Percentiles rank a stretch among this genome's conserved stretches.
These are phyloP conservation scores for Casuarius casuarius DNA, from an alignment of 2,113 vertebrate species.

Conservation along the genomic window DNA sequence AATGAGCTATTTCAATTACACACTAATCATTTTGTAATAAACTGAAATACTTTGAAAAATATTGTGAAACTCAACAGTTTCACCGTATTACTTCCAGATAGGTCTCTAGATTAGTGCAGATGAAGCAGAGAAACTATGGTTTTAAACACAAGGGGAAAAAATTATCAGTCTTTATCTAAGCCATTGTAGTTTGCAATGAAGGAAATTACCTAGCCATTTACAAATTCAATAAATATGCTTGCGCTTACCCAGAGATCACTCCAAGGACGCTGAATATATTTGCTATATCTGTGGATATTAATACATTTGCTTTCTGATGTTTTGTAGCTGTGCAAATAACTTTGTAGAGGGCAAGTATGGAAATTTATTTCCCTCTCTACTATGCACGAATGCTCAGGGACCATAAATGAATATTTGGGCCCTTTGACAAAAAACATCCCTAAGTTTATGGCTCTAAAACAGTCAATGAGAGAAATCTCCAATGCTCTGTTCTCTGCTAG, in stretches of 20 bases:
- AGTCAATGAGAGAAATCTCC: background rate
- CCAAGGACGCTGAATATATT: background rate
- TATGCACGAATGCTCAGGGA: background rate
- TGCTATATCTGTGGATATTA: slow-evolving; percentile 6
- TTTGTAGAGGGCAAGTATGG: background rate
- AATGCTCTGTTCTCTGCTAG: background rate
- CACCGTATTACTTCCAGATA: background rate
- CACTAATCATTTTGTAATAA: background rate
- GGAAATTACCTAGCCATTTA: background rate
- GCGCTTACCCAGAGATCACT: background rate
- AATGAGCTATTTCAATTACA: background rate
- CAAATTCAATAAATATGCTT: slow-evolving; percentile 39
- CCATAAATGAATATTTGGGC: background rate
- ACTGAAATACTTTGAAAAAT: background rate
- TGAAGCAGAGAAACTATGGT: background rate
- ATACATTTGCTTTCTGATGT: slow-evolving; percentile 15
- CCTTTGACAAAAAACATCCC: background rate
- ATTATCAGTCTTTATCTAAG: background rate
- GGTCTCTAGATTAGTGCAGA: background rate
- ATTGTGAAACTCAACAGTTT: background rate
- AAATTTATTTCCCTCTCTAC: background rate
- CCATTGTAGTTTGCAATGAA: background rate
- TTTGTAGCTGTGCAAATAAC: slow-evolving; percentile 7
- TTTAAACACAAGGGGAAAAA: background rate
- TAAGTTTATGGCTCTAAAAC: background rate